Evolutionary conservation across 2,888 invertebrate genomes (phyloP).

Genomic region (Siphonodentalium dalli): DNA sequence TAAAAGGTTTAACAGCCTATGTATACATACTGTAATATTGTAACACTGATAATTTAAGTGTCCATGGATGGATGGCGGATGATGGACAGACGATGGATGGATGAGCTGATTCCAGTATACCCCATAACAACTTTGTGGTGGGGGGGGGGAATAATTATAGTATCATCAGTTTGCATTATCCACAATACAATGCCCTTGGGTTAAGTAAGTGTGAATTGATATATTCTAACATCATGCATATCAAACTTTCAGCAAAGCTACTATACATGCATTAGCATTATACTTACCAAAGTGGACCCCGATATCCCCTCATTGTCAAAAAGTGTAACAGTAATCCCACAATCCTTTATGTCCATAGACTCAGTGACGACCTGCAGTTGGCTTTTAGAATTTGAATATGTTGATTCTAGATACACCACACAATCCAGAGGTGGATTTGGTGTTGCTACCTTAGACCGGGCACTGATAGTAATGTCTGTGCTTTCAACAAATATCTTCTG

Average conservation of each 20-base stretch:
- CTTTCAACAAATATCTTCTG: constrained; percentile 39
- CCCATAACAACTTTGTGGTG: no score
- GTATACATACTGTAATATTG: no score
- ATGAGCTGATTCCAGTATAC: no score
- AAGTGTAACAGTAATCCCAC: constrained; percentile 37
- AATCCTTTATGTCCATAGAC: constrained; percentile 40
- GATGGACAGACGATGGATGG: no score
- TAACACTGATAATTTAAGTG: neutral
- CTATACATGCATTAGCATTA: neutral
- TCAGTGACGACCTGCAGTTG: constrained; percentile 44
- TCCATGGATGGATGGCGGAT: neutral
- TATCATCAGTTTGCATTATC: no score
- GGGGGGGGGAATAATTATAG: no score
- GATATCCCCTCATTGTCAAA: constrained; percentile 38
- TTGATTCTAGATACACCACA: constrained; percentile 37
- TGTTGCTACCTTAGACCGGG: constrained; percentile 34
- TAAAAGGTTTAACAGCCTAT: no score
- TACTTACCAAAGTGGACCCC: constrained; percentile 41
- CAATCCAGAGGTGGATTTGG: constrained; percentile 42
- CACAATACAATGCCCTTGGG: no score
- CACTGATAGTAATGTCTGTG: constrained; percentile 33
- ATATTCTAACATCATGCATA: no score
- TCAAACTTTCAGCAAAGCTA: no score
- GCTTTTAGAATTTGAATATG: constrained; percentile 40
- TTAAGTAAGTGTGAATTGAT: no score